A percentile compares a stretch with the other conserved stretches of the same genome.
These are phyloP conservation scores for Hippopotamyrus pictus DNA, from an alignment of 2,797 vertebrate species.

Conservation along the genomic window DNA sequence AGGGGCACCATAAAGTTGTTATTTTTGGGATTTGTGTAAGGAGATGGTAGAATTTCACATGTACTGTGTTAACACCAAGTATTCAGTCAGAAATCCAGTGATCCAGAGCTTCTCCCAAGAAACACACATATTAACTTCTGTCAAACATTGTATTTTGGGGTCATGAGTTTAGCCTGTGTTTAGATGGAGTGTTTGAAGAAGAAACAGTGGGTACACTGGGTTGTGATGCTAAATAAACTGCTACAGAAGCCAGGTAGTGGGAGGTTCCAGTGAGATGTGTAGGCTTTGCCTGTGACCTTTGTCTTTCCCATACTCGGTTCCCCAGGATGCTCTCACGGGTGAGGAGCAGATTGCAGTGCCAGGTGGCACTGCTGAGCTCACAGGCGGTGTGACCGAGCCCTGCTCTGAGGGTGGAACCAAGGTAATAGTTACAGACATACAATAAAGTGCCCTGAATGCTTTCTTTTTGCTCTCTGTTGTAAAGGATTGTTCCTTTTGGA, in stretches of 20 bases:
- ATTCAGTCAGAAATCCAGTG: background rate
- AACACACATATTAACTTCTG: background rate
- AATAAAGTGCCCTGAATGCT: background rate
- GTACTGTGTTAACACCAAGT: background rate
- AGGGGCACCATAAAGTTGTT: conserved; percentile 38
- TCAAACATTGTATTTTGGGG: background rate
- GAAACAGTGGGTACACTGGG: background rate
- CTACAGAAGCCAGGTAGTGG: background rate
- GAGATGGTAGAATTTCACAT: background rate
- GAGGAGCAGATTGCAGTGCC: background rate
- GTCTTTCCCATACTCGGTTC: background rate
- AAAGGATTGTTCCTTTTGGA: background rate
- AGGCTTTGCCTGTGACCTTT: conserved; percentile 42
- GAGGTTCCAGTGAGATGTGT: background rate
- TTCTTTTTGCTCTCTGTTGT: background rate
- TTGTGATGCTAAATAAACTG: background rate
- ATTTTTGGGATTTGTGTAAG: conserved; percentile 6
- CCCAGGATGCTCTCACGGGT: background rate
- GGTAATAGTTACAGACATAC: background rate
- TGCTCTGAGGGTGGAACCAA: background rate
- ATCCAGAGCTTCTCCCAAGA: background rate
- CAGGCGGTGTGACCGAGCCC: background rate
- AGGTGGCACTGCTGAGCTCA: background rate
- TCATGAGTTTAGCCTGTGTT: background rate
- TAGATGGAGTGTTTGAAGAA: background rate